Evolutionary conservation across 1,140 invertebrate genomes (phyloP), one percentile per base, ranked within the genome.

Genomic region (Drosophila gunungcola): DNA sequence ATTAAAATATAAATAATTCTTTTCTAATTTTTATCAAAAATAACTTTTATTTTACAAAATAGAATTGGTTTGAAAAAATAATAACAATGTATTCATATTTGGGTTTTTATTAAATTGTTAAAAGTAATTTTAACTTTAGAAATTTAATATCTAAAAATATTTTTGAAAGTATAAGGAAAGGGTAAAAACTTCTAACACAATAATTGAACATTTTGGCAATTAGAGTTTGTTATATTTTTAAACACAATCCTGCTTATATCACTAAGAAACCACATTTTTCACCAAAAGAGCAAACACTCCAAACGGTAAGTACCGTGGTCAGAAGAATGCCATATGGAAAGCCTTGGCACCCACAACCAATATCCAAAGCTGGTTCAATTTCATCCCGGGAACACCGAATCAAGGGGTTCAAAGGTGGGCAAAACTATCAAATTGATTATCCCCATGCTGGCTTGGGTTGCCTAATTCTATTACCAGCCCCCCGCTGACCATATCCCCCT

Each of bases 351-450:
- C 41, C 25, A 3, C 43, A 46, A 2, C n/a, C 27, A n/a, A 32
- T 4, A 32, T 16, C 29, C 11, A 34, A 16, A 51, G n/a, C n/a
- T 2, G 29, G 9, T 51, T 34, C 48, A 16, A 51, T 36, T 51
- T 13, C 48, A 51, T 16, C 3, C 13, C 48, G 25, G 39, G 54
- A 43, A 43, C 27, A 4, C 21, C 9, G 12, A 16, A 34, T 4
- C 34, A 39, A 68, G 39, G 21, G 36, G 67, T 46, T 55, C 16
- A 70, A 56, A 57, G 64, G 51, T 70, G 65, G 36, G 29, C 51
- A 13, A 69, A 70, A 70, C 65, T 70, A 70, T 70, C 68, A 70
- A 70, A 70, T 70, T 70, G 68, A 70, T 70, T 70, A 70, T 56
- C n/a, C 68, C 52, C 65, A 34, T 27, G 64, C 49, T 16, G 32